Conservation (phyloP, 2,797 vertebrate genomes). For the Phoebastria nigripes region DNA sequence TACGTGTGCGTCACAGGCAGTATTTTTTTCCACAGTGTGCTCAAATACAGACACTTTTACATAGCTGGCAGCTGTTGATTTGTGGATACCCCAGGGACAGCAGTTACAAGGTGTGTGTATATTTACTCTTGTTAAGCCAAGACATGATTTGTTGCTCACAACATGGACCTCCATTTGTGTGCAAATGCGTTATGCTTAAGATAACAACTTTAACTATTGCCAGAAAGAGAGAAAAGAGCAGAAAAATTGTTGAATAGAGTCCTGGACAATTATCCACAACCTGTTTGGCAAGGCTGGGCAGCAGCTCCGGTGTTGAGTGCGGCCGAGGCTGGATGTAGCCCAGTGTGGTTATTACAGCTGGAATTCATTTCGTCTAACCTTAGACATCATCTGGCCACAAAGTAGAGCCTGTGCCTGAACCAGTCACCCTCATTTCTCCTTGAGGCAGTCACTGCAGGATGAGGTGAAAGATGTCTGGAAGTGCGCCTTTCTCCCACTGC, state of each 20-base stretch:
- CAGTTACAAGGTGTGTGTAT: neutral
- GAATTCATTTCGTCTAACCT: neutral
- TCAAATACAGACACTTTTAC: neutral
- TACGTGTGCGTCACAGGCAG: neutral
- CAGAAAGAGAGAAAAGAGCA: neutral
- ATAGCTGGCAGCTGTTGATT: neutral
- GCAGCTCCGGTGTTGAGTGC: neutral
- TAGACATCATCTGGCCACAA: neutral
- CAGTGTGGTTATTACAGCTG: neutral
- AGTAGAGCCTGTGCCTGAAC: neutral
- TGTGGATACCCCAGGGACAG: slow-evolving; percentile 7
- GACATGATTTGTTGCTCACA: neutral
- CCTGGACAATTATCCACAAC: neutral
- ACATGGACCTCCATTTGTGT: neutral
- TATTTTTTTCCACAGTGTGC: neutral
- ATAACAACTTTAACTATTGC: neutral
- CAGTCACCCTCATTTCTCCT: neutral
- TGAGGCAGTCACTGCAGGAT: neutral
- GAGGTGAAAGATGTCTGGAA: neutral
- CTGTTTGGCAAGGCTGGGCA: neutral
- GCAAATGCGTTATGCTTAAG: neutral
- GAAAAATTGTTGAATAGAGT: neutral
- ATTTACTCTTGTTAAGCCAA: neutral
- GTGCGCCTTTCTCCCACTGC: neutral
- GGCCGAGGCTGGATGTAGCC: neutral